phyloP scores from a whole-genome alignment of 2,888 invertebrate genomes.

The Epinotia demarniana region DNA sequence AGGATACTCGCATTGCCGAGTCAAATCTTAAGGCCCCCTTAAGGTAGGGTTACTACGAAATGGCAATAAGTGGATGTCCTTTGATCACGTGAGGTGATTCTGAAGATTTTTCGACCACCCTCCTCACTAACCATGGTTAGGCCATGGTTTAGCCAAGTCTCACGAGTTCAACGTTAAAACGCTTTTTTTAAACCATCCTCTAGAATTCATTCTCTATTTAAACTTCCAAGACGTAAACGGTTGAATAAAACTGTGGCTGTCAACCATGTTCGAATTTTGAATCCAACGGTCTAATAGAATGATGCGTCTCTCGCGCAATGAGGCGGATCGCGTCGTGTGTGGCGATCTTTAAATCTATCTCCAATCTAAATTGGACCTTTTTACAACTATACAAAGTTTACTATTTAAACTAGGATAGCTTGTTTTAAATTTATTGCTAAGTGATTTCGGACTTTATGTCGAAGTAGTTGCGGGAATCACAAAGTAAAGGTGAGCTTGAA shows the following conservation, averaged over 20 bases:
- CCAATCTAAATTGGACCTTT: not conserved
- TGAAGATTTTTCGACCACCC: too few species aligned
- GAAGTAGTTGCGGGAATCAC: not conserved
- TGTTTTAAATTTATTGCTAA: not conserved
- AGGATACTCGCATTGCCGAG: too few species aligned
- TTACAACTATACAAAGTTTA: not conserved
- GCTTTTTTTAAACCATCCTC: not conserved
- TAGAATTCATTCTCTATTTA: conserved; percentile 12
- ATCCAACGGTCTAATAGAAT: conserved; percentile 59
- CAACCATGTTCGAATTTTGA: conserved; percentile 55
- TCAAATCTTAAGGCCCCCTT: too few species aligned
- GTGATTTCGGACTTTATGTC: not conserved
- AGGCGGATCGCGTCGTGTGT: conserved; percentile 39
- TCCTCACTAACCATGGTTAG: too few species aligned
- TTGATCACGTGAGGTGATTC: too few species aligned
- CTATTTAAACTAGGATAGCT: not conserved
- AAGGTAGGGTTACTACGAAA: too few species aligned
- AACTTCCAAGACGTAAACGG: conserved; percentile 59
- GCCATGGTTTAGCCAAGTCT: too few species aligned
- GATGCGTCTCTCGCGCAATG: conserved; percentile 48
- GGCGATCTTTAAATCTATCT: conserved; percentile 22
- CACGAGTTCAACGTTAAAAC: too few species aligned
- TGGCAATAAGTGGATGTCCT: too few species aligned
- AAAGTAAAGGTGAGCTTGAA: conserved; percentile 20
- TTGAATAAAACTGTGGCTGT: conserved; percentile 52